A percentile compares a stretch with the other conserved stretches of the same genome.
These are phyloP conservation scores for Zaprionus gabonicus DNA, from an alignment of 1,140 invertebrate genomes.

Conservation along the genomic window DNA sequence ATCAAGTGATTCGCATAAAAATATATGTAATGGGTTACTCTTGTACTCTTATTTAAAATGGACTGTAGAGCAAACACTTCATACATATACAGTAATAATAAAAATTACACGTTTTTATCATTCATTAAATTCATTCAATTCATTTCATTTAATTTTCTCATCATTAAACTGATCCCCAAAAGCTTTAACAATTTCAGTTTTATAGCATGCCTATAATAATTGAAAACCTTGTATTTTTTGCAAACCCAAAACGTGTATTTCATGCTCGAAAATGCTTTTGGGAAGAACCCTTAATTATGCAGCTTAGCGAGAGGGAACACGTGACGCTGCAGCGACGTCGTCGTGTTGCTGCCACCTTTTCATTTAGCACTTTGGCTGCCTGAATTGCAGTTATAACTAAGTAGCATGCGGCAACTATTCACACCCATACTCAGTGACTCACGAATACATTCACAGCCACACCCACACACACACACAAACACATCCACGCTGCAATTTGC, in stretches of 20 bases:
- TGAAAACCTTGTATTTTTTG: background rate
- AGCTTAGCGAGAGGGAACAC: constrained; percentile 22
- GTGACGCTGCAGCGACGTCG: background rate
- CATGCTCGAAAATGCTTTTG: background rate
- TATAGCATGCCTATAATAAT: background rate
- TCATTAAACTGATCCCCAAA: background rate
- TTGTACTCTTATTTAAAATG: too few species aligned
- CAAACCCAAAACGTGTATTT: background rate
- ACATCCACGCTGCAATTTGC: constrained; percentile 24
- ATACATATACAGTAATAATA: background rate
- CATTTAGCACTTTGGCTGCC: constrained; percentile 40
- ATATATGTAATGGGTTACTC: too few species aligned
- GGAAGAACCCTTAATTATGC: constrained; percentile 11
- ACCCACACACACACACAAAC: background rate
- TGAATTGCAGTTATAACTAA: constrained; percentile 63
- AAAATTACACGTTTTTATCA: background rate
- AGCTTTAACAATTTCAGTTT: background rate
- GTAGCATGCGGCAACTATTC: constrained; percentile 56
- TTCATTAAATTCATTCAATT: background rate
- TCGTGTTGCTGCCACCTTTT: constrained; percentile 14
- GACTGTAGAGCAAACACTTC: too few species aligned
- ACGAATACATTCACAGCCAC: background rate
- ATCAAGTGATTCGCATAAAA: background rate
- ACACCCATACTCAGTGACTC: constrained; percentile 4
- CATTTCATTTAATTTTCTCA: background rate